Base-by-base conservation (phyloP, 2,113 vertebrate genomes). In the Sinosuthora webbiana region DNA sequence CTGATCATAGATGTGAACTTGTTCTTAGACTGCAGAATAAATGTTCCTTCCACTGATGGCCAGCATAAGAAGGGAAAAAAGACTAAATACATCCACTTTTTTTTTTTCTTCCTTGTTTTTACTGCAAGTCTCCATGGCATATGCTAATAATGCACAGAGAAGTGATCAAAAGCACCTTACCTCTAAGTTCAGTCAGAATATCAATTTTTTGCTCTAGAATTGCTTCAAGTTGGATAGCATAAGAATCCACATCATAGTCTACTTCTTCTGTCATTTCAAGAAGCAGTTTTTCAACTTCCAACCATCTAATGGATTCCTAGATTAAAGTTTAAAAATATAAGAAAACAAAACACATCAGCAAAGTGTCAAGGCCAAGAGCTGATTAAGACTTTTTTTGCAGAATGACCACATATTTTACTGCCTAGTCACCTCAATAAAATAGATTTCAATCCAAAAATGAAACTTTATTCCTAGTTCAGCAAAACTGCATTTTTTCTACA, bases 181-280 rank as follows among this genome's bases (percentile, higher is more conserved):
- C 99, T 98, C 99, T 97, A 60, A 99, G 98, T 98, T 99, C 99
- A 0, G 98, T 99, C 82, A 99, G 98, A 94, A 99, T 99, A 78
- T 99, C 99, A 80, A 99, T 99, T 98, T 99, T 99, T 97, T 99
- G 99, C 59, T 99, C 99, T 94, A 99, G 97, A 97, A 99, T 99
- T 89, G 99, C 99, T 97, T 99, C 99, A 52, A 99, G 99, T 77
- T 99, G 99, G 41, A 99, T 99, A 63, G 99, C 99, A 0, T 99
- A 99, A 9, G 99, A 98, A 89, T 99, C 99, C 16, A 99, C 99
- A 83, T 99, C 99, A 63, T 99, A 99, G 94, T 99, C 99, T 20
- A 99, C 99, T 98, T 99, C 99, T 98, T 99, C 99, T 7, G 99
- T 99, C 99, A 99, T 99, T 80, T 99, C 99, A 85, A 99, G 83